A percentile compares a stretch with the other conserved stretches of the same genome.
Evolutionary conservation across 2,113 vertebrate species (phyloP).

Genomic region (Malurus cyaneus): DNA sequence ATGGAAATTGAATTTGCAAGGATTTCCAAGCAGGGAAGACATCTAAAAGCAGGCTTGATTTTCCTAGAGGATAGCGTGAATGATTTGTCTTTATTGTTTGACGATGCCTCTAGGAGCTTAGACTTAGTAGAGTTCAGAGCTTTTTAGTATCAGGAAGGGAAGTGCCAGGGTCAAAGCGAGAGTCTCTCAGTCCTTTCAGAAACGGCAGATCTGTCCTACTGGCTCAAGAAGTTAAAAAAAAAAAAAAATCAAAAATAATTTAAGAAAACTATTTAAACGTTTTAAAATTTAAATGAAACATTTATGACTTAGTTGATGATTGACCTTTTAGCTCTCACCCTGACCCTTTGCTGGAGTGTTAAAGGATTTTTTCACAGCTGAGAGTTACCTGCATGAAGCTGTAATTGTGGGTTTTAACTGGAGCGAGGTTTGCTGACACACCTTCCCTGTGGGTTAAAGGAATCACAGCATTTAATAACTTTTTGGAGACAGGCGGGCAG

Average conservation of each 20-base stretch:
- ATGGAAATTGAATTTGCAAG: neutral
- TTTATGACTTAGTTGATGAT: neutral
- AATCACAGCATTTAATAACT: neutral
- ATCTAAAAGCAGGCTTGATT: neutral
- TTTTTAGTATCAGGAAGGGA: neutral
- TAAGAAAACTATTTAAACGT: neutral
- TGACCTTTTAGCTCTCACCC: neutral
- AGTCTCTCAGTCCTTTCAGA: neutral
- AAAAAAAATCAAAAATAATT: no score
- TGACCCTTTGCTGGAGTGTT: neutral
- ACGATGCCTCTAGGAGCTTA: neutral
- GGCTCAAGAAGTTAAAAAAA: neutral
- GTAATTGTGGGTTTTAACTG: neutral
- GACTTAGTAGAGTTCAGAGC: neutral
- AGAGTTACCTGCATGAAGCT: neutral
- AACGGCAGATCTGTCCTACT: neutral
- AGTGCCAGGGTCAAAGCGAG: neutral
- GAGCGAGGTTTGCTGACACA: neutral
- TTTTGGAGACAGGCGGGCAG: fast-evolving
- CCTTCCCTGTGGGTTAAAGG: neutral
- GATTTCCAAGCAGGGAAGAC: neutral
- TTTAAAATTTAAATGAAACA: neutral
- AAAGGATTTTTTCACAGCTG: neutral
- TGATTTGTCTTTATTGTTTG: neutral
- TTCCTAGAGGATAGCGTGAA: neutral